These are phyloP conservation scores for Nebria salina DNA, from an alignment of 2,888 invertebrate species.

Conservation along the genomic window DNA sequence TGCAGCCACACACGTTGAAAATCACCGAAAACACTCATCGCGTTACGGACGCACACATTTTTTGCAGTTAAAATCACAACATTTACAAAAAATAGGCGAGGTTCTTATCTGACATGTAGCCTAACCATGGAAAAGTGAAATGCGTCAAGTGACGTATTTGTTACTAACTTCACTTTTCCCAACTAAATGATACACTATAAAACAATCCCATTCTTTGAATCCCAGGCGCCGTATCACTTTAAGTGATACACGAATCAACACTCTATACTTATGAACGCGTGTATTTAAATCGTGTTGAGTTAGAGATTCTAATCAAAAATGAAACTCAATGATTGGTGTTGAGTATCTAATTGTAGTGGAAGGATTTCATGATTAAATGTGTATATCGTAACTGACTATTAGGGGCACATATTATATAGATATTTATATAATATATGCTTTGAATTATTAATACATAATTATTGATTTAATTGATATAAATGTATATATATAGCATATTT, in stretches of 20 bases:
- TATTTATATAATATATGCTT: background rate
- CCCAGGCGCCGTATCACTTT: no score
- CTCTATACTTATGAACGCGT: no score
- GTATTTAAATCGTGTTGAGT: no score
- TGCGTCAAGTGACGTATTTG: slow-evolving; percentile 23
- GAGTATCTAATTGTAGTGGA: no score
- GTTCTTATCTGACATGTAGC: slow-evolving; percentile 45
- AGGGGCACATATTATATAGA: slow-evolving; percentile 2
- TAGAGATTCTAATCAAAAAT: no score
- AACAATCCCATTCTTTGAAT: background rate
- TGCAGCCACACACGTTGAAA: slow-evolving; percentile 92
- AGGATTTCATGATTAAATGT: background rate
- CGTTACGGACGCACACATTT: background rate
- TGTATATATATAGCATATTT: no score
- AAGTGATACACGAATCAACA: no score
- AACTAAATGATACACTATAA: background rate
- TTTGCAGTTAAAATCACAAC: slow-evolving; percentile 11
- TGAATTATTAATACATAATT: background rate
- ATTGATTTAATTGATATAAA: background rate
- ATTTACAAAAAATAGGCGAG: slow-evolving; percentile 43
- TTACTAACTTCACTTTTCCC: slow-evolving; percentile 32
- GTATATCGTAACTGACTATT: no score
- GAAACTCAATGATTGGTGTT: no score
- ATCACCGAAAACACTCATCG: slow-evolving; percentile 88
- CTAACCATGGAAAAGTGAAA: slow-evolving; percentile 43